Evolutionary conservation across 2,797 vertebrate species (phyloP).

Genomic region (Eupleurogrammus muticus): DNA sequence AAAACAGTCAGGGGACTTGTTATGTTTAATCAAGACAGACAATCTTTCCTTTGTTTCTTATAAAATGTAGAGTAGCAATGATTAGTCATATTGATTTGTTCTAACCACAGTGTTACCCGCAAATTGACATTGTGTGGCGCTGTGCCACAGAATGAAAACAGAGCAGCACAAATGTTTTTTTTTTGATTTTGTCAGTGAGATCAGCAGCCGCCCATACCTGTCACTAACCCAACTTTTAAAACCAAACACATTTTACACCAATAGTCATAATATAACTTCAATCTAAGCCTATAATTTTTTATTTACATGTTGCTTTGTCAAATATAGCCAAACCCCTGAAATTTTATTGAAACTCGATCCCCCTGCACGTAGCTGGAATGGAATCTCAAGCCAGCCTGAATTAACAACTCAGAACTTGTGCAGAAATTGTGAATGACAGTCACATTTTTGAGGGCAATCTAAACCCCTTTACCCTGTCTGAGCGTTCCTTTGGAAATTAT

Average conservation of each 20-base stretch:
- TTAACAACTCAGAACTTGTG: not conserved
- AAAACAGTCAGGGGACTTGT: not conserved
- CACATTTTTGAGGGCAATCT: not conserved
- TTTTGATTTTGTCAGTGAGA: too few relatives aligned
- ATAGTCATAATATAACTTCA: not conserved
- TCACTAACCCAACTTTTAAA: too few relatives aligned
- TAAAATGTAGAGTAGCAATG: not conserved
- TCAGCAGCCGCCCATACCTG: too few relatives aligned
- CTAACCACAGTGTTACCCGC: too few relatives aligned
- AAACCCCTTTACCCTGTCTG: not conserved
- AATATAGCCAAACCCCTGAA: not conserved
- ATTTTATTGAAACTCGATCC: not conserved
- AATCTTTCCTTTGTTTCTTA: not conserved
- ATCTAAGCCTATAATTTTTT: not conserved
- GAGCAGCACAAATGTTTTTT: too few relatives aligned
- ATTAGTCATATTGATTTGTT: not conserved
- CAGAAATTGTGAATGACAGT: slow-evolving; percentile 1
- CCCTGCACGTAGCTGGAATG: not conserved
- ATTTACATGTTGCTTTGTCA: too few relatives aligned
- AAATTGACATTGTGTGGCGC: too few relatives aligned
- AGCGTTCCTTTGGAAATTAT: slow-evolving; percentile 3
- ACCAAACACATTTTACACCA: not conserved
- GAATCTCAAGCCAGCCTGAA: not conserved
- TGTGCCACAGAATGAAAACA: too few relatives aligned
- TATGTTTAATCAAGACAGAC: not conserved